Percentiles rank a stretch among this genome's conserved stretches.
These are phyloP conservation scores for Hipparchia semele DNA, from an alignment of 2,888 invertebrate species.

Conservation along the genomic window DNA sequence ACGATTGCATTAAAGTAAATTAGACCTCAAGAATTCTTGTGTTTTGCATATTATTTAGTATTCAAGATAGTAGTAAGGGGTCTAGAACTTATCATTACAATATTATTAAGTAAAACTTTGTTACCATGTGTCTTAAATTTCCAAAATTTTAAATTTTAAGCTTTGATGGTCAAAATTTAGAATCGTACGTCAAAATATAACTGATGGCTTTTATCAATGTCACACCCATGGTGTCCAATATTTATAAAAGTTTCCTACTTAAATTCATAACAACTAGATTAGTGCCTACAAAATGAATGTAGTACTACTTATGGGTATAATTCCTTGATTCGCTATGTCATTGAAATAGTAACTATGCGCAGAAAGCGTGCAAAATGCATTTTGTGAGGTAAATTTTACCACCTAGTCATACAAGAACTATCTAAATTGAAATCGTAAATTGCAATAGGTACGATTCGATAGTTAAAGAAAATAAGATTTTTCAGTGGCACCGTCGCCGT, in stretches of 20 bases:
- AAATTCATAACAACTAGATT: not conserved
- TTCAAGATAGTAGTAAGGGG: not conserved
- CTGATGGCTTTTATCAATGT: not conserved
- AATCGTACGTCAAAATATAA: slow-evolving; percentile 4
- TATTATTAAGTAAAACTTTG: not conserved
- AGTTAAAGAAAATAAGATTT: not conserved
- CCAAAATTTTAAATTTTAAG: not conserved
- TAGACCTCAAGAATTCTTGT: slow-evolving; percentile 5
- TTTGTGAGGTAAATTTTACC: too few relatives aligned
- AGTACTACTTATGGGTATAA: not conserved
- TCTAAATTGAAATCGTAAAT: too few relatives aligned
- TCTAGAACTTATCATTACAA: too few relatives aligned
- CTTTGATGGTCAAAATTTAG: not conserved
- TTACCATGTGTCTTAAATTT: not conserved
- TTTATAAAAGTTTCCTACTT: not conserved
- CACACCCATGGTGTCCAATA: not conserved
- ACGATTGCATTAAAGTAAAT: slow-evolving; percentile 25
- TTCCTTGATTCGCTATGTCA: not conserved
- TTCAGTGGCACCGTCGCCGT: not conserved
- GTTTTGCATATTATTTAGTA: not conserved
- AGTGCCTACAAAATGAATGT: too few relatives aligned
- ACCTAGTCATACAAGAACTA: too few relatives aligned
- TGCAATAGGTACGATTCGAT: not conserved
- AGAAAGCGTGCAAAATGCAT: too few relatives aligned
- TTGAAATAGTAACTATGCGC: too few relatives aligned